phyloP scores from a whole-genome alignment of 1,140 invertebrate genomes.

The Temnothorax nylanderi region DNA sequence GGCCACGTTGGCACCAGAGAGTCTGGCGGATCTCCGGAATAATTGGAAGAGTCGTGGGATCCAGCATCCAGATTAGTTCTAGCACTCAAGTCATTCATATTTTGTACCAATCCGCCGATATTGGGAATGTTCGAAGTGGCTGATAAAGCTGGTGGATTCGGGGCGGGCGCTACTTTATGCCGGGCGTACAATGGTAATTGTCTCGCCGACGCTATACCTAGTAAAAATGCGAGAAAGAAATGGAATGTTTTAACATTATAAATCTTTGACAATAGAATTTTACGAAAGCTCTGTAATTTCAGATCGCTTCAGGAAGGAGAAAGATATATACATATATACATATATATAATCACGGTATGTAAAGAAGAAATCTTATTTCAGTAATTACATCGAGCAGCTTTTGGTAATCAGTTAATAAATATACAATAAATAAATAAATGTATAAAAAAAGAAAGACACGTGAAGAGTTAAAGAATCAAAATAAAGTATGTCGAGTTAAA shows the following conservation, averaged over 20 bases:
- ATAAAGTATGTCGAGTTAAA: constrained; percentile 1
- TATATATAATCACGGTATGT: not conserved
- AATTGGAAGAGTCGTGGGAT: constrained; percentile 83
- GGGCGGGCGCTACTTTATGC: constrained; percentile 84
- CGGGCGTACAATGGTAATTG: constrained; percentile 80
- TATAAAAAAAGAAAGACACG: not conserved
- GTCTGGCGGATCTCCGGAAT: constrained; percentile 81
- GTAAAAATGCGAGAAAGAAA: not conserved
- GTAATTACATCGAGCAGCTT: not conserved
- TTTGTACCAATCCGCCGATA: constrained; percentile 82
- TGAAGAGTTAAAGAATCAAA: not conserved
- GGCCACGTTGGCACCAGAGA: constrained; percentile 85
- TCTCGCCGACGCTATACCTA: constrained; percentile 75
- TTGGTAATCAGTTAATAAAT: not conserved
- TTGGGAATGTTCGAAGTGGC: constrained; percentile 84
- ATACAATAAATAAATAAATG: not conserved
- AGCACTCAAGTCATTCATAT: constrained; percentile 83
- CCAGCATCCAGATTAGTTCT: constrained; percentile 79
- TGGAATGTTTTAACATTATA: not conserved
- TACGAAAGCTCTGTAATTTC: no score
- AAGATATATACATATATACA: not conserved
- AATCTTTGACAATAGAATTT: not conserved
- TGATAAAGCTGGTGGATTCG: constrained; percentile 82
- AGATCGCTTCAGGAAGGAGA: not conserved
- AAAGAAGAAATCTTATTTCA: not conserved